Base-by-base conservation (phyloP, 1,140 invertebrate genomes). In the Zaprionus davidi region DNA sequence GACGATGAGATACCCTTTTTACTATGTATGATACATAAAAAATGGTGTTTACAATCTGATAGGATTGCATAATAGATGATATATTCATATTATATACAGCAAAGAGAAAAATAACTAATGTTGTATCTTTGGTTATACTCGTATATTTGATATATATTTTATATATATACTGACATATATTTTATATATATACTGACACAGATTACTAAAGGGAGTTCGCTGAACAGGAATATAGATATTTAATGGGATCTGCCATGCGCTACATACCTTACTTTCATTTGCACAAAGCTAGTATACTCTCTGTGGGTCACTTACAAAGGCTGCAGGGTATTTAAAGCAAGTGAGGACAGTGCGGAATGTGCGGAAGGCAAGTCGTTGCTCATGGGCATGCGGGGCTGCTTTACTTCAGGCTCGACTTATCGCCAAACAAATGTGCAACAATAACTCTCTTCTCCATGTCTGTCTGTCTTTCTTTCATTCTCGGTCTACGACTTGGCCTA, bases 391-490 rank as follows among this genome's bases (percentile, higher is more conserved):
- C 55, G 49, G 15, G 20, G 49, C 28, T 73, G 51, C 24, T 38
- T 46, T 56, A 66, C 59, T 76, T 72, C 69, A 57, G 56, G 20
- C 46, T 51, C 69, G 68, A 57, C 69, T 76, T 76, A 72, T 76
- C 74, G 74, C 69, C 74, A 31, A 62, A 67, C 62, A 76, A 76
- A 72, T 76, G 69, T 76, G 74, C 74, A 76, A 72, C 74, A 72
- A 76, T 76, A 76, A 72, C 31, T 76, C 46, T 49, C 44, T 20
- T 51, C 7, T 51, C 17, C 20, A 28, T 11, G 36, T 20, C 20
- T 49, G 22, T 34, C 44, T 24, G 5, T 34, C 51, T 17, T 5
- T 44, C 31, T 26, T n/a, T 17, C 28, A 0, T 49, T 36, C 51
- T 60, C 1, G 3, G 15, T 60, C 20, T 20, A 4, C 15, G 12